phyloP scores from a whole-genome alignment of 2,888 invertebrate genomes.

The Synergus itoensis region DNA sequence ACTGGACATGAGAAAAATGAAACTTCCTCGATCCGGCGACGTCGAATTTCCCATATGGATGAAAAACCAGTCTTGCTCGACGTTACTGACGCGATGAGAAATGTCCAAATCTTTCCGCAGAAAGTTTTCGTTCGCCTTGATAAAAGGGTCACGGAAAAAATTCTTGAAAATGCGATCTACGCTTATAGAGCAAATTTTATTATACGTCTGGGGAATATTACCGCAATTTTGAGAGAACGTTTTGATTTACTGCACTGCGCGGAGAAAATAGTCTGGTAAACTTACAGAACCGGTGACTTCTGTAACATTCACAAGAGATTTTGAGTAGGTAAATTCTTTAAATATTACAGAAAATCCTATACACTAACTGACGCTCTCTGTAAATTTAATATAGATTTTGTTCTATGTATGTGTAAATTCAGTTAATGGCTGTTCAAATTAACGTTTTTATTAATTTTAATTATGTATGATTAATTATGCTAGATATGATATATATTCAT shows the following conservation, averaged over 20 bases:
- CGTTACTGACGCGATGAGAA: slow-evolving; percentile 17
- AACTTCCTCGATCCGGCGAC: slow-evolving; percentile 26
- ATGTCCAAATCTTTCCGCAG: slow-evolving; percentile 29
- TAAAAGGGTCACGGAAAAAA: slow-evolving; percentile 23
- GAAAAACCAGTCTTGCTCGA: background rate
- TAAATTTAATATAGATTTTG: too few species aligned
- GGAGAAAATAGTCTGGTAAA: too few species aligned
- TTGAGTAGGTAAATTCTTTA: too few species aligned
- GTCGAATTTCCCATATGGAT: slow-evolving; percentile 17
- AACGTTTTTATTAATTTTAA: too few species aligned
- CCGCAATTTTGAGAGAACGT: background rate
- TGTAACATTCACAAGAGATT: too few species aligned
- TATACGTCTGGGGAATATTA: background rate
- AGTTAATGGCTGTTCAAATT: too few species aligned
- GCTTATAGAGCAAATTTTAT: slow-evolving; percentile 30
- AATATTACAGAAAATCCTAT: too few species aligned
- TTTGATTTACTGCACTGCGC: background rate
- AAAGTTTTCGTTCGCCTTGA: slow-evolving; percentile 25
- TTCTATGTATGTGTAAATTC: too few species aligned
- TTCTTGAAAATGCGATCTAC: background rate
- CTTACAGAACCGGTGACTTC: too few species aligned
- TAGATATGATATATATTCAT: too few species aligned
- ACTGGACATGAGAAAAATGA: slow-evolving; percentile 40
- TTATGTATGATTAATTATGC: too few species aligned
- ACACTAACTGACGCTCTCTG: too few species aligned